Conservation (phyloP, 1,140 invertebrate genomes). For the Bombyx mandarina region DNA sequence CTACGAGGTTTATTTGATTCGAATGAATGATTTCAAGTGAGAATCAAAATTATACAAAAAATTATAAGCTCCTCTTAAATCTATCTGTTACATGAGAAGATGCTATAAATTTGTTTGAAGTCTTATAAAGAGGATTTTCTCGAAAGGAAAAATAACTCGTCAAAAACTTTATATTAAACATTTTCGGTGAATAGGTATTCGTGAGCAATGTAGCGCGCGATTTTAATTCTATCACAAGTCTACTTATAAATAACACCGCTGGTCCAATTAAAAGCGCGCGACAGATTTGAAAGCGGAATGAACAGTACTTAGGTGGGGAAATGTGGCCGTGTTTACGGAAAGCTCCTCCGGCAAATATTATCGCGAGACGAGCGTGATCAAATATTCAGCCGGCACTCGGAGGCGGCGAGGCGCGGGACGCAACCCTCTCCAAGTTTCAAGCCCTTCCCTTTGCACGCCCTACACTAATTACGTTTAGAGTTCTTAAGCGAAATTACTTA, state of each 20-base stretch:
- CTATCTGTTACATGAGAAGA: constrained; percentile 18
- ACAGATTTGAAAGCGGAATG: constrained; percentile 59
- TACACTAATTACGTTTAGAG: constrained; percentile 74
- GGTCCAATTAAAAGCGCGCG: constrained; percentile 60
- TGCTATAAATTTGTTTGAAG: constrained; percentile 47
- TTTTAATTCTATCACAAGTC: constrained; percentile 67
- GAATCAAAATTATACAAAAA: constrained; percentile 13
- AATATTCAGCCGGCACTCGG: constrained; percentile 65
- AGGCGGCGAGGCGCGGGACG: constrained; percentile 49
- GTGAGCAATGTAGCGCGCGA: constrained; percentile 46
- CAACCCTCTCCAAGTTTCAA: constrained; percentile 73
- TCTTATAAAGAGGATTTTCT: constrained; percentile 42
- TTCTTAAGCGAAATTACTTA: constrained; percentile 74
- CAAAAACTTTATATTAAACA: constrained; percentile 60
- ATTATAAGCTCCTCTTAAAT: constrained; percentile 9
- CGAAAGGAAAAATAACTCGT: constrained; percentile 39
- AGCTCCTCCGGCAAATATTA: constrained; percentile 66
- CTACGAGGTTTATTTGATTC: too few species aligned
- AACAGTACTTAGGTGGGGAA: constrained; percentile 53
- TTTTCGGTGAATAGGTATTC: constrained; percentile 38
- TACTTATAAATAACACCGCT: constrained; percentile 53
- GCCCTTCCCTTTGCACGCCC: constrained; percentile 72
- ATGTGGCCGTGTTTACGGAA: constrained; percentile 65
- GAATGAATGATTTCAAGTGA: constrained; percentile 1
- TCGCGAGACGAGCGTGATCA: constrained; percentile 67